A percentile compares a stretch with the other conserved stretches of the same genome.
Conservation (phyloP, 2,888 invertebrate genomes). For the Nomada lathburiana region DNA sequence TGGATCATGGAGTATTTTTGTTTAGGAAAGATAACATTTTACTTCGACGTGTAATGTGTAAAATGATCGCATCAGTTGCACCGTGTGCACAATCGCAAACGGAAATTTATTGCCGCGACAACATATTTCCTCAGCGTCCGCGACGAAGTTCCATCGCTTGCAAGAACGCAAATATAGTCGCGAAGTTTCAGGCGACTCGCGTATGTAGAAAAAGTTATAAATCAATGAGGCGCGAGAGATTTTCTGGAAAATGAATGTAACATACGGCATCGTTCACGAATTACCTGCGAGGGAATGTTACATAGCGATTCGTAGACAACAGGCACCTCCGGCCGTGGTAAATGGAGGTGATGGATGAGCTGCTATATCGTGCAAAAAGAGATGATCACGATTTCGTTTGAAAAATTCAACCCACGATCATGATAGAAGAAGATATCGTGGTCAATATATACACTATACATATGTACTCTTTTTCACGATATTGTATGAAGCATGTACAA, state of each 20-base stretch:
- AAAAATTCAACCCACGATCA: slow-evolving; percentile 46
- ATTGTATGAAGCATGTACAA: background rate
- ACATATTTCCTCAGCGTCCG: background rate
- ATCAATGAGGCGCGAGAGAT: slow-evolving; percentile 38
- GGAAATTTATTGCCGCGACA: slow-evolving; percentile 18
- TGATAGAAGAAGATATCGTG: slow-evolving; percentile 43
- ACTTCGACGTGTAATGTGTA: background rate
- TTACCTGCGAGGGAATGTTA: slow-evolving; percentile 22
- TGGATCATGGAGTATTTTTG: background rate
- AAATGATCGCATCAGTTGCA: too few species aligned
- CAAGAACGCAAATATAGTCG: slow-evolving; percentile 33
- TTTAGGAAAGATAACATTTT: background rate
- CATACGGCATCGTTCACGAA: slow-evolving; percentile 6
- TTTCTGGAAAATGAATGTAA: slow-evolving; percentile 41
- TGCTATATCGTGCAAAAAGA: slow-evolving; percentile 39
- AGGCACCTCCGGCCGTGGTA: slow-evolving; percentile 43
- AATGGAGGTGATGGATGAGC: slow-evolving; percentile 61
- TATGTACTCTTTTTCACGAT: background rate
- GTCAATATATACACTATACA: slow-evolving; percentile 13
- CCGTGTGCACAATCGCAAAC: background rate
- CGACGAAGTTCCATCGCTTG: background rate
- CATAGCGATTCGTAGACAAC: slow-evolving; percentile 36
- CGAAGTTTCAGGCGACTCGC: slow-evolving; percentile 14
- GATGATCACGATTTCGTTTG: slow-evolving; percentile 36
- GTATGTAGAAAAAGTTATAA: slow-evolving; percentile 46